Evolutionary conservation across 2,113 vertebrate genomes (phyloP).

Genomic region (Xiphophorus hellerii): DNA sequence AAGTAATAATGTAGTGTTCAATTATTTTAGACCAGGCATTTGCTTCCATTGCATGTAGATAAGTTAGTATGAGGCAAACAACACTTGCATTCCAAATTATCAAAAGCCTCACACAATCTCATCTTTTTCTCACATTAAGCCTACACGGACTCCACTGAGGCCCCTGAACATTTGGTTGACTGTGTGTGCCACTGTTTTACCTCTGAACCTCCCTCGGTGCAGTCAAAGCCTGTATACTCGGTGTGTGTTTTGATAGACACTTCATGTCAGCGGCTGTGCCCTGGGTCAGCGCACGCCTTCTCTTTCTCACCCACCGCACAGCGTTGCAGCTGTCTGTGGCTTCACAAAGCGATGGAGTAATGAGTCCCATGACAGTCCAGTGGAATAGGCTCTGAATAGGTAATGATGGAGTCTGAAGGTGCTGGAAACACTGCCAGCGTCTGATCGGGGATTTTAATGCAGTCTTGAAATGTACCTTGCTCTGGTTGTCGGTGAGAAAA

Average conservation of each 20-base stretch:
- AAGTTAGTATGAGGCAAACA: background rate
- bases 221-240: constrained; percentile 47
- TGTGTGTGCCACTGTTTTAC: constrained; percentile 25
- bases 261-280: constrained; percentile 51
- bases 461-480: constrained; percentile 61
- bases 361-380: constrained; percentile 71
- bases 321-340: constrained; percentile 58
- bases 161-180: constrained; percentile 18
- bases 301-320: constrained; percentile 52
- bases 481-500: constrained; percentile 54
- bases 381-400: constrained; percentile 67
- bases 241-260: constrained; percentile 62
- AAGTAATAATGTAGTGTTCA: background rate
- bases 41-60: background rate
- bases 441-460: constrained; percentile 64
- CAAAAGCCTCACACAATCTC: background rate
- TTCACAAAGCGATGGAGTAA: constrained; percentile 73
- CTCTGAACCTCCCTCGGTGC: constrained; percentile 57
- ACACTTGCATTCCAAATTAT: background rate
- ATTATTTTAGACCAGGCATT: background rate
- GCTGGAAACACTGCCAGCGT: constrained; percentile 56
- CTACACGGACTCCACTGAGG: constrained; percentile 1
- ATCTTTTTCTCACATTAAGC: constrained; percentile 19
- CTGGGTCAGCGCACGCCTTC: constrained; percentile 47
- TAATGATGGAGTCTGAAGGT: constrained; percentile 71